A percentile compares a stretch with the other conserved stretches of the same genome.
Conservation (phyloP, 2,888 invertebrate species). For the Vesta saturnalis region DNA sequence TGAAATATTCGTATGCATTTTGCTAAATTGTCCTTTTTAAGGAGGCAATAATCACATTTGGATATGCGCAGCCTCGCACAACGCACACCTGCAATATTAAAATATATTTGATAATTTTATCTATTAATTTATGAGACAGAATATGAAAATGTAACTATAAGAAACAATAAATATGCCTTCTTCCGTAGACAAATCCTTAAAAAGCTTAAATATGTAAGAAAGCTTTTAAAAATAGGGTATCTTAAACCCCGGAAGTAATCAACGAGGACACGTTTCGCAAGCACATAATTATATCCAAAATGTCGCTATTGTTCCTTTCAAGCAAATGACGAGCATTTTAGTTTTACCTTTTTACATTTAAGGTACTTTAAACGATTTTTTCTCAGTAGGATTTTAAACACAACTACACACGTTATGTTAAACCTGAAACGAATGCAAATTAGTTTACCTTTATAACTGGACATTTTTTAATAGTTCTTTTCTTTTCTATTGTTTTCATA, state of each 20-base stretch:
- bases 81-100: no score
- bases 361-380: slow-evolving; percentile 29
- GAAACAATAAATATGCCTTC: no score
- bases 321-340: slow-evolving; percentile 35
- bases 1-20: no score
- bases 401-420: slow-evolving; percentile 25
- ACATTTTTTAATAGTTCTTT: slow-evolving; percentile 44
- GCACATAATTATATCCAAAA: slow-evolving; percentile 35
- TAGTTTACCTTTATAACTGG: slow-evolving; percentile 42
- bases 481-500: slow-evolving; percentile 43
- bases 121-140: no score
- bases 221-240: slow-evolving; percentile 7
- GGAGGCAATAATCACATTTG: no score
- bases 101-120: no score
- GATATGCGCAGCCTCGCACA: no score
- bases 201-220: neutral
- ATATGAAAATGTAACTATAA: no score
- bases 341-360: slow-evolving; percentile 26
- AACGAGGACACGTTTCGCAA: slow-evolving; percentile 35
- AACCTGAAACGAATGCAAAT: slow-evolving; percentile 35
- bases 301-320: slow-evolving; percentile 28
- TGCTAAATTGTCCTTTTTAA: no score
- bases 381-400: slow-evolving; percentile 34
- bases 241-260: slow-evolving; percentile 36
- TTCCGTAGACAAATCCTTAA: no score